Base-by-base conservation (phyloP, 2,888 invertebrate genomes). In the Hypsopygia costalis region DNA sequence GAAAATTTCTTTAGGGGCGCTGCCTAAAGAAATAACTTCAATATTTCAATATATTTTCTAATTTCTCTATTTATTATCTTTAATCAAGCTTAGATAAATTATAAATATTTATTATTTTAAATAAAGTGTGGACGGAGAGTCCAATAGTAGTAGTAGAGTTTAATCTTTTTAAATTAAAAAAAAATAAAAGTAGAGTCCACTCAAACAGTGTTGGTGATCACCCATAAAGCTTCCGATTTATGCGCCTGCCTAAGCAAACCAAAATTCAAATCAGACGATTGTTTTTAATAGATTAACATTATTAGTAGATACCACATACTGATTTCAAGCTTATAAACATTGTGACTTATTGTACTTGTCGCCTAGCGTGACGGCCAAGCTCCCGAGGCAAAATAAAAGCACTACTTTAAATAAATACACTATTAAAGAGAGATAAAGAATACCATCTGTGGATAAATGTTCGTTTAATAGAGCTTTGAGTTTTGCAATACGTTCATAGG, bases 401-500 rank as follows among this genome's bases (percentile, higher is more conserved):
- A 47, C 35, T 46, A 43, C 49, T 76, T 72, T 69, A 69, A 68
- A 74, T 72, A 71, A 70, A 70, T 68, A 65, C 52, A 55, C 68
- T 60, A 72, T 77, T 69, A 73, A 73, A 74, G 66, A 60, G 47
- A 52, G 55, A 62, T 73, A 64, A 74, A 71, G 58, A 51, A 44
- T 36, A 53, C 47, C 58, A 54, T 53, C 48, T 47, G 44, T 49
- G 52, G 55, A 63, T 55, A 55, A 62, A 60, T 44, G 52, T 47
- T 47, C 51, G 60, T 58, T 69, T 65, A 66, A 50, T 49, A 47
- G 48, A 52, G 40, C n/a, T 52, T 44, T 55, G 44, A 62, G 56
- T 62, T 73, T 72, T 50, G 67, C 69, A 52, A 69, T 59, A 65
- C 50, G 61, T 66, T 66, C 58, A 62, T 70, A 53, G 59, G 52